Base-by-base conservation (phyloP, 2,888 invertebrate species). In the Drosophila colorata region DNA sequence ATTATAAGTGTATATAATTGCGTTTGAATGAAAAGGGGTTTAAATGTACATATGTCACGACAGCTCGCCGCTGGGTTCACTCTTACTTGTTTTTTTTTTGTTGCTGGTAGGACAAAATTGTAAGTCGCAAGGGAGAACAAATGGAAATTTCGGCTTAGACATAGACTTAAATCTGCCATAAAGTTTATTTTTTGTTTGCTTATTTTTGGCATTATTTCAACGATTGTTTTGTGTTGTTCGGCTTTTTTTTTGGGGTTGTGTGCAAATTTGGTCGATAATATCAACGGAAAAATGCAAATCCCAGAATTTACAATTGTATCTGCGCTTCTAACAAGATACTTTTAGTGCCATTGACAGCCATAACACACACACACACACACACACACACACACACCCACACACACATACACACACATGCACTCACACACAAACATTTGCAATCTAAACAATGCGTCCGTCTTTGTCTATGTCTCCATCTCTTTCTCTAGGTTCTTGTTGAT, bases 321-420 rank as follows among this genome's bases (percentile, higher is more conserved):
- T 74, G 70, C 60, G 78, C 64, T 64, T 72, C 72, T 78, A 77
- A 88, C 79, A 69, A 86, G 83, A 77, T 80, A 78, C 88, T 77
- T 74, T 73, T 68, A 49, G 60, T 69, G 67, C 60, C 52, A 48
- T 33, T 57, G 41, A 63, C 64, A 78, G 33, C 59, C 47, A 49
- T 43, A 48, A 48, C 52, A 47, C 58, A 49, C 52, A 67, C 46
- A 49, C 37, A 44, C 53, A 28, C 38, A 37, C 48, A 60, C 51
- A 37, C 52, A 40, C 59, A 41, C 47, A 57, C 43, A 44, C 33
- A 38, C 59, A 23, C 48, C 31, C 14, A 18, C 18, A 55, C 40
- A 35, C 46, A 47, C 31, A 11, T 16, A 47, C 16, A 52, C 52
- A 53, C 14, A 31, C 20, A n/a, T 6, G 6, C 49, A 40, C 5